A percentile compares a stretch with the other conserved stretches of the same genome.
phyloP scores from a whole-genome alignment of 35 echinoderm and acorn worm genomes.

The Hemicentrotus pulcherrimus region DNA sequence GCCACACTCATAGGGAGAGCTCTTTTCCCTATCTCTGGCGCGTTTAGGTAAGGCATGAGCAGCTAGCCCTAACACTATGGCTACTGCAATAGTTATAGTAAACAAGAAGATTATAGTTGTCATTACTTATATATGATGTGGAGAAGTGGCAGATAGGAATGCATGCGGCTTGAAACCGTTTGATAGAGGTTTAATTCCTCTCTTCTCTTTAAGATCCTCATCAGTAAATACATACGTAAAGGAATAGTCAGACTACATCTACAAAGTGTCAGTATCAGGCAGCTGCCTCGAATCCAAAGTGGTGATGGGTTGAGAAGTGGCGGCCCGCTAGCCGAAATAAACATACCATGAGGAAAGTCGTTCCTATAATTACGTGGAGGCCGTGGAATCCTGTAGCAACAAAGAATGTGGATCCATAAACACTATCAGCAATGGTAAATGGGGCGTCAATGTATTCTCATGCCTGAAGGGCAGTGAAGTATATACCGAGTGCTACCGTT shows the following conservation, averaged over 20 bases:
- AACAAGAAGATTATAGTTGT: background rate
- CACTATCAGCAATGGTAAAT: constrained; percentile 76
- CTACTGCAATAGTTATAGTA: background rate
- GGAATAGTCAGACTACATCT: constrained; percentile 77
- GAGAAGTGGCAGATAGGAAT: constrained; percentile 54
- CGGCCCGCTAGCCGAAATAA: constrained; percentile 34
- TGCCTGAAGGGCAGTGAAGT: constrained; percentile 65
- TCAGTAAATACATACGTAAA: constrained; percentile 84
- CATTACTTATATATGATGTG: constrained; percentile 30
- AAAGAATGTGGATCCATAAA: constrained; percentile 79
- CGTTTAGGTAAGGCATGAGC: constrained; percentile 48
- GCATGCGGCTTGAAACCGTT: constrained; percentile 77
- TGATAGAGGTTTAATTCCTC: constrained; percentile 78
- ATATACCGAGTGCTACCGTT: constrained; percentile 56
- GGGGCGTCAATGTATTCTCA: constrained; percentile 73
- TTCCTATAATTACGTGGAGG: constrained; percentile 74
- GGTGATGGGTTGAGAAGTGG: constrained; percentile 72
- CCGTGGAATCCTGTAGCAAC: constrained; percentile 80
- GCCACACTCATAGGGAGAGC: constrained; percentile 75
- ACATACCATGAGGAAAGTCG: constrained; percentile 63
- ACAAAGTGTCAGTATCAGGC: constrained; percentile 83
- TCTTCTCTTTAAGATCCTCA: constrained; percentile 82
- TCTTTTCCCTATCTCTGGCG: constrained; percentile 63
- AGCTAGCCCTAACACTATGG: constrained; percentile 26
- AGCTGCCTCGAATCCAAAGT: constrained; percentile 79